These are phyloP conservation scores for Oscheius sp. DNA, from an alignment of 2,888 invertebrate species.

Conservation along the genomic window DNA sequence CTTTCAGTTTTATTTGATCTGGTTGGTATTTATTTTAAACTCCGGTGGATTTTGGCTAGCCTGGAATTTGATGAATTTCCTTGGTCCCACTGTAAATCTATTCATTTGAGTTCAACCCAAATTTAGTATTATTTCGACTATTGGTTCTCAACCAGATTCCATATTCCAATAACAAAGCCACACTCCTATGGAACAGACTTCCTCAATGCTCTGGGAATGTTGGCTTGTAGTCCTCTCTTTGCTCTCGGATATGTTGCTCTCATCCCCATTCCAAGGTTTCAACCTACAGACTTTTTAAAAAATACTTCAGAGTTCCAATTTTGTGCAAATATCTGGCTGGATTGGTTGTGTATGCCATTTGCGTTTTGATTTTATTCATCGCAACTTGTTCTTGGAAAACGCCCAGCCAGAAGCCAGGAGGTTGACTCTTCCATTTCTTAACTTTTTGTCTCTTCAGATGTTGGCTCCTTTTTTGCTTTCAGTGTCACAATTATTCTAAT, in stretches of 20 bases:
- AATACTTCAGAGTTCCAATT: conserved; percentile 3
- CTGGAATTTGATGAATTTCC: conserved; percentile 26
- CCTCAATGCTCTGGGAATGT: conserved; percentile 15
- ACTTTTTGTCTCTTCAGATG: too few relatives aligned
- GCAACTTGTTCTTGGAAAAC: conserved; percentile 12
- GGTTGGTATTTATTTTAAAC: conserved; percentile 14
- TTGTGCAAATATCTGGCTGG: neutral
- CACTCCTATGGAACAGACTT: conserved; percentile 4
- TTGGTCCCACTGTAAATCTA: conserved; percentile 12
- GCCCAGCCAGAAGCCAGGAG: neutral
- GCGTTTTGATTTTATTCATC: neutral
- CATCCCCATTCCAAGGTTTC: conserved; percentile 12
- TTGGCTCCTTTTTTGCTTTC: conserved; percentile 5
- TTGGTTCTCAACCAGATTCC: conserved; percentile 20
- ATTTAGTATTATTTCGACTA: conserved; percentile 31
- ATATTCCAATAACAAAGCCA: conserved; percentile 7
- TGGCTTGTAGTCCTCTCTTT: conserved; percentile 32
- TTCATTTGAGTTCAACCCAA: neutral
- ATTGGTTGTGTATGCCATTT: neutral
- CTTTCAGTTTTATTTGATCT: conserved; percentile 18
- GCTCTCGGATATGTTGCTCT: conserved; percentile 9
- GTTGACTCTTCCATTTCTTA: too few relatives aligned
- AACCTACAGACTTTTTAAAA: neutral
- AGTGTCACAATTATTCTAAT: conserved; percentile 14
- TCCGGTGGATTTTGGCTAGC: conserved; percentile 19